A percentile compares a stretch with the other conserved stretches of the same genome.
Evolutionary conservation across 2,888 invertebrate genomes (phyloP).

Genomic region (Minunthozetes semirufus): DNA sequence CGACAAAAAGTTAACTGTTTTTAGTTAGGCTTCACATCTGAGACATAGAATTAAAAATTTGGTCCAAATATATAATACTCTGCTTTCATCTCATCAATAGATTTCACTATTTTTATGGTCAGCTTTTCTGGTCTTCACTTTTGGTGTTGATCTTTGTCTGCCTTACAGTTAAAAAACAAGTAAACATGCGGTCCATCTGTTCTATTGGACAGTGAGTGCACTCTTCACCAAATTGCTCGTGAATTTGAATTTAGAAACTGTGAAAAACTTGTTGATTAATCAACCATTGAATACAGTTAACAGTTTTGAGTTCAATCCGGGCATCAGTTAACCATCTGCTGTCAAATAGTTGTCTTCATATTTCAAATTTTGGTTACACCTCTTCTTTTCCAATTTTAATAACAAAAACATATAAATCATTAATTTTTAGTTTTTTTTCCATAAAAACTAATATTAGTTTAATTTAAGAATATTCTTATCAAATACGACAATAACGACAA

Average conservation of each 20-base stretch:
- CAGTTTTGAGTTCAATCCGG: background rate
- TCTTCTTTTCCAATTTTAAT: background rate
- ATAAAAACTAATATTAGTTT: too few relatives aligned
- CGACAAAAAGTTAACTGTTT: background rate
- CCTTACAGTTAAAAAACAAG: conserved; percentile 19
- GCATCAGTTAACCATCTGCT: conserved; percentile 19
- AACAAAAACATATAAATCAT: too few relatives aligned
- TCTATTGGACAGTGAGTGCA: background rate
- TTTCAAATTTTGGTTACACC: background rate
- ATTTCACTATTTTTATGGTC: background rate
- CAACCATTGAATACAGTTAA: conserved; percentile 22
- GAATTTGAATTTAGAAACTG: conserved; percentile 13
- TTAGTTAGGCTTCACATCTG: too few relatives aligned
- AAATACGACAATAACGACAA: too few relatives aligned
- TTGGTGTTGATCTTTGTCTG: background rate
- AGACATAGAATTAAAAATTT: conserved; percentile 2
- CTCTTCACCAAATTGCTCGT: background rate
- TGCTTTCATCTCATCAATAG: background rate
- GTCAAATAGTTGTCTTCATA: background rate
- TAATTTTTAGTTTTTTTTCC: too few relatives aligned
- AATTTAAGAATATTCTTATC: too few relatives aligned
- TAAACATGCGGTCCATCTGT: conserved; percentile 23
- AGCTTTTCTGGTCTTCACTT: background rate
- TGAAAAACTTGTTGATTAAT: conserved; percentile 23
- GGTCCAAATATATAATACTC: background rate